A percentile compares a stretch with the other conserved stretches of the same genome.
Conservation (phyloP, 2,113 vertebrate species). For the Carollia perspicillata region DNA sequence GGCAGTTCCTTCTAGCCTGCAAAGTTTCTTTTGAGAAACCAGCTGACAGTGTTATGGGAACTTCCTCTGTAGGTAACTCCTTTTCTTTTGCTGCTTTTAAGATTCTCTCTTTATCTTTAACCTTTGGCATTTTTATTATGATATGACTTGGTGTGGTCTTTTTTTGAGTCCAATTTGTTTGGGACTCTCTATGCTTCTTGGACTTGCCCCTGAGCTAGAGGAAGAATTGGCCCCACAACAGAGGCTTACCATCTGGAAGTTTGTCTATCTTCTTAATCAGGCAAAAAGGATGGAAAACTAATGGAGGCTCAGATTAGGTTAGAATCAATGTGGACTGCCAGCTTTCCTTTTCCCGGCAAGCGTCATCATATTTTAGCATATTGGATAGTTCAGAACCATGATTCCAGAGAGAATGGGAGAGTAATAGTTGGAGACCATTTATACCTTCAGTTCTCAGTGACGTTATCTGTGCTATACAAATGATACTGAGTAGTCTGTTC, state of each 20-base stretch:
- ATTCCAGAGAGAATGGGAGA: neutral
- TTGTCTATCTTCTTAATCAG: neutral
- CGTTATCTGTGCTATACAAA: neutral
- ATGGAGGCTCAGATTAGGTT: neutral
- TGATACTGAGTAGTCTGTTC: neutral
- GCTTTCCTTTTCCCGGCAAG: neutral
- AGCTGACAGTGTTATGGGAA: too few species aligned
- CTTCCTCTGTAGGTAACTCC: too few species aligned
- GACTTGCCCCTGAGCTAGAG: neutral
- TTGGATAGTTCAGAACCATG: neutral
- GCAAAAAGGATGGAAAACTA: neutral
- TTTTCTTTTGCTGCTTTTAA: too few species aligned
- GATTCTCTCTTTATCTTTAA: too few species aligned
- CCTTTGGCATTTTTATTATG: too few species aligned
- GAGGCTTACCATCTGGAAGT: neutral
- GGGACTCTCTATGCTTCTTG: too few species aligned
- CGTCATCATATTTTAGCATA: neutral
- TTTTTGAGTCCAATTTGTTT: too few species aligned
- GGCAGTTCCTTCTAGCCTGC: too few species aligned
- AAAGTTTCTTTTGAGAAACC: too few species aligned
- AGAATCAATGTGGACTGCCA: neutral
- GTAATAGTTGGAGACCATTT: neutral
- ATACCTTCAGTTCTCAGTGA: neutral
- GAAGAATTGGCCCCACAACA: neutral
- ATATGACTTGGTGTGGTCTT: too few species aligned